Percentiles rank a stretch among this genome's conserved stretches.
Evolutionary conservation across 92 coral and sea anemone species (phyloP).

Genomic region (Virgularia gustaviana): DNA sequence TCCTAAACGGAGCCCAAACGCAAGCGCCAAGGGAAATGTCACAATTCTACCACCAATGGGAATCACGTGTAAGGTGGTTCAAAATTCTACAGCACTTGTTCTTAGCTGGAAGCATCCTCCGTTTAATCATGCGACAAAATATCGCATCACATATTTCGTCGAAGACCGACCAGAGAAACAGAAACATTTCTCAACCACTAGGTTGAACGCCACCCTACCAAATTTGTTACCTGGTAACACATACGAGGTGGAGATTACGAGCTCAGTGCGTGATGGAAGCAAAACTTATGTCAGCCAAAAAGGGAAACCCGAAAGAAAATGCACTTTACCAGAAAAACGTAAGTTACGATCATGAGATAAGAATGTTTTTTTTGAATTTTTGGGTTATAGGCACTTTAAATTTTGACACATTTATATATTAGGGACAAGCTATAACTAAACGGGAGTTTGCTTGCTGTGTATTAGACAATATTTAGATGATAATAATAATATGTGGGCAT

Average conservation of each 20-base stretch:
- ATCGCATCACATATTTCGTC: neutral
- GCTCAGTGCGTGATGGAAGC: neutral
- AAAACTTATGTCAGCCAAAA: neutral
- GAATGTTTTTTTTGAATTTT: no score
- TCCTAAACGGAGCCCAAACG: neutral
- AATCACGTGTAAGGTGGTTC: neutral
- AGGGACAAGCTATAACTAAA: no score
- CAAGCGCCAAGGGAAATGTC: neutral
- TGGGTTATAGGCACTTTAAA: no score
- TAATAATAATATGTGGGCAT: no score
- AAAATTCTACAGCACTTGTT: constrained; percentile 1
- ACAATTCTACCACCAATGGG: neutral
- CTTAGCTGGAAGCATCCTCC: neutral
- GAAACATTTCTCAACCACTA: neutral
- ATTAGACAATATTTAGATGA: no score
- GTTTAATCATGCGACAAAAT: neutral
- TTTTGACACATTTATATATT: no score
- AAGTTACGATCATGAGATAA: no score
- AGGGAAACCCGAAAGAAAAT: neutral
- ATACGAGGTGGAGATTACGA: neutral
- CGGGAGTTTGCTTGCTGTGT: no score
- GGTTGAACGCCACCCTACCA: neutral
- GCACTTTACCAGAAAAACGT: constrained; percentile 18
- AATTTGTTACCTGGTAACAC: constrained; percentile 3
- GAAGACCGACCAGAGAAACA: neutral